These are phyloP conservation scores for Cephalopachus bancanus DNA, from an alignment of 2,797 vertebrate species.

Conservation along the genomic window DNA sequence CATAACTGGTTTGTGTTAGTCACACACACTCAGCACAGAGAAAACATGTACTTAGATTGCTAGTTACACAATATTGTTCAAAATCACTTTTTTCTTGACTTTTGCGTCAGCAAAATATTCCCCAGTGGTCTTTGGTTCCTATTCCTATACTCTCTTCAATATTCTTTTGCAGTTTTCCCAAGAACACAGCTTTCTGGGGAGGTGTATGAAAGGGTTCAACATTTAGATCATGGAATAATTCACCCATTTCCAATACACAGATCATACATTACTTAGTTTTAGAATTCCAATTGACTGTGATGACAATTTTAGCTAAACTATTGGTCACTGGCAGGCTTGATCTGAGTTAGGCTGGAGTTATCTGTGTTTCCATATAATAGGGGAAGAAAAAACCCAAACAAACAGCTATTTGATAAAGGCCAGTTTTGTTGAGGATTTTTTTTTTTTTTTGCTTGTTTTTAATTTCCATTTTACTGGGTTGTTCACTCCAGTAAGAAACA, in stretches of 20 bases:
- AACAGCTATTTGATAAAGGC: neutral
- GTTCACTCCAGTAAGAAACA: neutral
- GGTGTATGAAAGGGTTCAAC: neutral
- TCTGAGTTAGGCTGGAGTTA: neutral
- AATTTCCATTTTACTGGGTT: neutral
- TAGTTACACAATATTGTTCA: neutral
- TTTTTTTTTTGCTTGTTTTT: constrained; percentile 13
- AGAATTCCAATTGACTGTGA: neutral
- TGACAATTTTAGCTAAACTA: neutral
- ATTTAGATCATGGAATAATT: constrained; percentile 47
- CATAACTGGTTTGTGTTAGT: constrained; percentile 2
- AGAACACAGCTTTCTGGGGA: neutral
- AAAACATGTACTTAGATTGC: constrained; percentile 18
- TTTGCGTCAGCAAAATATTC: neutral
- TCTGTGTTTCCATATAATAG: neutral
- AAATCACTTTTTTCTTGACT: neutral
- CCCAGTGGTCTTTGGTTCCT: neutral
- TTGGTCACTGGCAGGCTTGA: neutral
- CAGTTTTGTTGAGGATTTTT: neutral
- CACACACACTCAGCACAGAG: neutral
- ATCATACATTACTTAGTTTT: neutral
- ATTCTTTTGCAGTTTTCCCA: neutral
- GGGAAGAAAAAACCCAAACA: neutral
- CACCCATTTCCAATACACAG: constrained; percentile 17
- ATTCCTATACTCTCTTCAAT: neutral